Percentiles rank a stretch among this genome's conserved stretches.
These are phyloP conservation scores for Coecobrya sp. DNA, from an alignment of 2,888 invertebrate genomes.

Conservation along the genomic window DNA sequence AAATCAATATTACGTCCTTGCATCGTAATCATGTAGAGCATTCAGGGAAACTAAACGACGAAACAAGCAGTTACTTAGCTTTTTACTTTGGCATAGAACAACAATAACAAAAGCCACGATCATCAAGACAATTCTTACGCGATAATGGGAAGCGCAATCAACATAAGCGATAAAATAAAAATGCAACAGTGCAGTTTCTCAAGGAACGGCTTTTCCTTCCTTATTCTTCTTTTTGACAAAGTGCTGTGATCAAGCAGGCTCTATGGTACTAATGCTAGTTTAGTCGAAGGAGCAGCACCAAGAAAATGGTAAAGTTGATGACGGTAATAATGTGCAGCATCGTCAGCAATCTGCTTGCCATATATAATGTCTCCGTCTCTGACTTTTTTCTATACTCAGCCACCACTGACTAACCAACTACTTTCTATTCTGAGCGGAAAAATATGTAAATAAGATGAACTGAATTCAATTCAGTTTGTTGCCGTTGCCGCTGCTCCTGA, in stretches of 20 bases:
- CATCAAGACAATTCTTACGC: constrained; percentile 2
- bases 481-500: constrained; percentile 49
- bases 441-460: constrained; percentile 76
- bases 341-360: constrained; percentile 65
- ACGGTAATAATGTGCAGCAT: constrained; percentile 59
- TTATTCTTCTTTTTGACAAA: constrained; percentile 13
- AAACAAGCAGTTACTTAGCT: background rate
- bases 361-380: constrained; percentile 30
- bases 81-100: background rate
- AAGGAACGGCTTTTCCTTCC: background rate
- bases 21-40: background rate
- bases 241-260: background rate
- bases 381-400: constrained; percentile 3
- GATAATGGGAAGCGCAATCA: constrained; percentile 71
- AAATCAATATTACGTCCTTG: constrained; percentile 58
- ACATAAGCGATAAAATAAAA: constrained; percentile 46
- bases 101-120: constrained; percentile 35
- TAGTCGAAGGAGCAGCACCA: background rate
- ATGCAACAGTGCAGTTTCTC: constrained; percentile 45
- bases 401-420: constrained; percentile 58
- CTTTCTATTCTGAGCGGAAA: constrained; percentile 77
- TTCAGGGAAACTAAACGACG: constrained; percentile 4
- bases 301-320: constrained; percentile 29
- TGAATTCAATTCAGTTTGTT: constrained; percentile 74
- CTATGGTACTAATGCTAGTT: constrained; percentile 18